phyloP scores from a whole-genome alignment of 30 jellyfish, hydroid and myxozoan species.

The Chrysaora quinquecirrha region DNA sequence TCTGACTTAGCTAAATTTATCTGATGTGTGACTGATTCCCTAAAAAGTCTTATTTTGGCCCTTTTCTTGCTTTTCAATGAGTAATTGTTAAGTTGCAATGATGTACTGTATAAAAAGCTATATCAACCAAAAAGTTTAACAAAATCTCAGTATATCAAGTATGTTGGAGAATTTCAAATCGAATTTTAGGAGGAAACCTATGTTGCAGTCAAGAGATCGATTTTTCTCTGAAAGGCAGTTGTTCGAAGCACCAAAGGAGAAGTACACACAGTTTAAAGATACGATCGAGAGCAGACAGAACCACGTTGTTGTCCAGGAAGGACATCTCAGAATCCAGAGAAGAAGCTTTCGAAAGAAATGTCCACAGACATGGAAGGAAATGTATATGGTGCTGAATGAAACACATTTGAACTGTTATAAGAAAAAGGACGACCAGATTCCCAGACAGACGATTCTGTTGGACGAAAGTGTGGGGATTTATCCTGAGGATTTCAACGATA shows the following conservation, averaged over 20 bases:
- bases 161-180: constrained; percentile 41
- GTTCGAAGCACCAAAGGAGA: constrained; percentile 12
- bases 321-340: constrained; percentile 35
- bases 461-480: constrained; percentile 64
- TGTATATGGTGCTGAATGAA: constrained; percentile 50
- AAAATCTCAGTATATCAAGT: no score
- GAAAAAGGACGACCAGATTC: constrained; percentile 25
- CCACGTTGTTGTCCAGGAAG: constrained; percentile 29
- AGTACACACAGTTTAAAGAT: not conserved
- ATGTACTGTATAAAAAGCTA: no score
- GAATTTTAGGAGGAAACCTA: constrained; percentile 31
- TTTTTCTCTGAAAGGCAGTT: constrained; percentile 50
- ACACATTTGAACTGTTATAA: constrained; percentile 25
- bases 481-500: constrained; percentile 35
- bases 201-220: constrained; percentile 23
- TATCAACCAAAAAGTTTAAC: no score
- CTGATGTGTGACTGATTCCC: no score
- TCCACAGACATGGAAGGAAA: constrained; percentile 55
- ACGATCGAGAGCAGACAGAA: not conserved
- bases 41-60: no score
- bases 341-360: constrained; percentile 24
- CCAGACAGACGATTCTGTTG: constrained; percentile 14
- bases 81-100: no score
- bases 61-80: no score
- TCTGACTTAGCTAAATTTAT: no score